These are phyloP conservation scores for Calephelis nemesis DNA, from an alignment of 1,140 invertebrate species.

Conservation along the genomic window DNA sequence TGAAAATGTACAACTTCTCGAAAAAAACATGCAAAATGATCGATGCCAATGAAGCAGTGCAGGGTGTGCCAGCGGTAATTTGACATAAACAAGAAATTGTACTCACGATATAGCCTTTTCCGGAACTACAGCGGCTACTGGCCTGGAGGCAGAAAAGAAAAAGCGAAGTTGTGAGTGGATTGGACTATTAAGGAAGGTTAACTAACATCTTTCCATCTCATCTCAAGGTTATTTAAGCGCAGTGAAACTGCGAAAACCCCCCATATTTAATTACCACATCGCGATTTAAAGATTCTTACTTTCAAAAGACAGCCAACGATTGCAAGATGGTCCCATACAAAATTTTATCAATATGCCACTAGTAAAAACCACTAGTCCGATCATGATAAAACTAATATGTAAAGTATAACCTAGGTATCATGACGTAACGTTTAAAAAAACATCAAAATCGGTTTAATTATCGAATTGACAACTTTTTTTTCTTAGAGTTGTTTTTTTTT, in stretches of 20 bases:
- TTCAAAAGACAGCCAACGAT: background rate
- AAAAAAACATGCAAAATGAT: background rate
- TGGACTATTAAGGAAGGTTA: constrained; percentile 45
- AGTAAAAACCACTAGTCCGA: too few species aligned
- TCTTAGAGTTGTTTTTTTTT: too few species aligned
- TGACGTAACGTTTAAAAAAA: too few species aligned
- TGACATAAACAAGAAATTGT: constrained; percentile 47
- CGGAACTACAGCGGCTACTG: constrained; percentile 91
- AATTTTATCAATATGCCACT: too few species aligned
- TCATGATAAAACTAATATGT: background rate
- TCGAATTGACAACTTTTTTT: too few species aligned
- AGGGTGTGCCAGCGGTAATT: constrained; percentile 16
- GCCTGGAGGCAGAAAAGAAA: constrained; percentile 83
- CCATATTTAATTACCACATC: too few species aligned
- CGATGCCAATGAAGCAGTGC: constrained; percentile 5
- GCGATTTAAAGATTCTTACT: too few species aligned
- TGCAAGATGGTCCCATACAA: too few species aligned
- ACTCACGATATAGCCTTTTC: constrained; percentile 94
- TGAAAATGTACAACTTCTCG: too few species aligned
- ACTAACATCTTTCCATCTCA: constrained; percentile 25
- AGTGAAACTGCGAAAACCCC: too few species aligned
- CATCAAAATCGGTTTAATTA: too few species aligned
- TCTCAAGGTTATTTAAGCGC: background rate
- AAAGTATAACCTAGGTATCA: too few species aligned
- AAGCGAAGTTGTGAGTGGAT: constrained; percentile 76